Conservation (phyloP, 2,888 invertebrate genomes). For the Campaea margaritaria region DNA sequence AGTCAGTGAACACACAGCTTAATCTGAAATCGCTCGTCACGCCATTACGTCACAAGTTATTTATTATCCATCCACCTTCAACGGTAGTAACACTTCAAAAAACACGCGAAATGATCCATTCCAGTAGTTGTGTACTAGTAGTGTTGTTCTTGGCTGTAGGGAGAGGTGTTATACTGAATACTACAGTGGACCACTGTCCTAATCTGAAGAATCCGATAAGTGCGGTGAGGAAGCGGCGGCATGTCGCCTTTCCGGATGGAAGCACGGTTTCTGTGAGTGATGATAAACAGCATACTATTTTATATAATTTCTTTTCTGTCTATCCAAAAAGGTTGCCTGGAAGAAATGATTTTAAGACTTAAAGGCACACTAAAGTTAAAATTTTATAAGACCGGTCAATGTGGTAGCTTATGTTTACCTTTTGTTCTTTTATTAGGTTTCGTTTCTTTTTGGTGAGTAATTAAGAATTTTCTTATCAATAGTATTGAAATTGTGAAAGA, state of each 20-base stretch:
- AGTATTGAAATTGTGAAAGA: too few relatives aligned
- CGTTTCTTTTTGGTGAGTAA: too few relatives aligned
- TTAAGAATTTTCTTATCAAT: too few relatives aligned
- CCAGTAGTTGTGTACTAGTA: constrained; percentile 21
- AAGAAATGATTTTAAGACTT: too few relatives aligned
- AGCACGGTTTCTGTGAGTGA: constrained; percentile 50
- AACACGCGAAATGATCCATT: constrained; percentile 29
- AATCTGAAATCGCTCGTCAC: constrained; percentile 17
- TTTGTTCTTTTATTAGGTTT: too few relatives aligned
- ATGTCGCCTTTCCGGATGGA: constrained; percentile 55
- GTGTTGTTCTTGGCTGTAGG: constrained; percentile 27
- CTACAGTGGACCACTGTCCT: constrained; percentile 46
- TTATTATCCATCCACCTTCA: background rate
- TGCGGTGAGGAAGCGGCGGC: constrained; percentile 53
- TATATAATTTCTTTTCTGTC: too few relatives aligned
- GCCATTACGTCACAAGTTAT: constrained; percentile 13
- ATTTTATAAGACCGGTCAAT: too few relatives aligned
- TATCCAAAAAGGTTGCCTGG: too few relatives aligned
- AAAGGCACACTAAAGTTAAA: too few relatives aligned
- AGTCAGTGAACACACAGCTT: constrained; percentile 6
- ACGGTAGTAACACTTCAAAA: constrained; percentile 12
- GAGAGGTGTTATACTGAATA: constrained; percentile 18
- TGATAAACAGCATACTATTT: too few relatives aligned
- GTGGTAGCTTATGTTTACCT: too few relatives aligned
- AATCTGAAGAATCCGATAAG: constrained; percentile 50